A percentile compares a stretch with the other conserved stretches of the same genome.
phyloP scores from a whole-genome alignment of 2,888 invertebrate genomes.

The Cataglyphis albicans region DNA sequence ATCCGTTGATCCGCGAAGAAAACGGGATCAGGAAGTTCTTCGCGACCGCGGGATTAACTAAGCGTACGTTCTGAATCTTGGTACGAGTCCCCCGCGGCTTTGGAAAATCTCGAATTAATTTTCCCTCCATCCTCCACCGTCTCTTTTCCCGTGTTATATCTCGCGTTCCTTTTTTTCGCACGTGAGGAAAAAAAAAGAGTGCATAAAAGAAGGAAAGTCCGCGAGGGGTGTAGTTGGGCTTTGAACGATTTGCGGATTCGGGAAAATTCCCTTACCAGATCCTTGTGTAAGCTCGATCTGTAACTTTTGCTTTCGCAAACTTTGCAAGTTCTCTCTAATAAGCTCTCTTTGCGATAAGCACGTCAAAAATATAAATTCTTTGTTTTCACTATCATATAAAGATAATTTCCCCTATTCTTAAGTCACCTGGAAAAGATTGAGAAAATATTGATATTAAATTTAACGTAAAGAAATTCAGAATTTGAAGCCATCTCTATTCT shows the following conservation, averaged over 20 bases:
- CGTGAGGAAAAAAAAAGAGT: background rate
- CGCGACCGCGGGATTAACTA: constrained; percentile 79
- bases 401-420: background rate
- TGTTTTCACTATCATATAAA: background rate
- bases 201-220: constrained; percentile 15
- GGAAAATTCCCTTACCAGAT: background rate
- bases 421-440: background rate
- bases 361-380: too few relatives aligned
- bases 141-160: background rate
- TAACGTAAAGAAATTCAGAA: background rate
- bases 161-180: background rate
- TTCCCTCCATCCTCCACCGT: constrained; percentile 13
- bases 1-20: constrained; percentile 72
- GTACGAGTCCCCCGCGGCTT: constrained; percentile 68
- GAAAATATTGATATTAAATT: background rate
- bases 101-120: constrained; percentile 79
- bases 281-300: constrained; percentile 2
- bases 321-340: constrained; percentile 8
- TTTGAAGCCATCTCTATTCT: background rate
- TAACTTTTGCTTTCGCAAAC: background rate
- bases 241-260: constrained; percentile 32
- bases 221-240: constrained; percentile 10
- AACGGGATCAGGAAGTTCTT: constrained; percentile 76
- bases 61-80: constrained; percentile 78
- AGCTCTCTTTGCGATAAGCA: background rate